Evolutionary conservation across 53 echinoderm and acorn worm species (phyloP), one percentile per base, ranked within the genome.

Genomic region (Paelopatides confundens): DNA sequence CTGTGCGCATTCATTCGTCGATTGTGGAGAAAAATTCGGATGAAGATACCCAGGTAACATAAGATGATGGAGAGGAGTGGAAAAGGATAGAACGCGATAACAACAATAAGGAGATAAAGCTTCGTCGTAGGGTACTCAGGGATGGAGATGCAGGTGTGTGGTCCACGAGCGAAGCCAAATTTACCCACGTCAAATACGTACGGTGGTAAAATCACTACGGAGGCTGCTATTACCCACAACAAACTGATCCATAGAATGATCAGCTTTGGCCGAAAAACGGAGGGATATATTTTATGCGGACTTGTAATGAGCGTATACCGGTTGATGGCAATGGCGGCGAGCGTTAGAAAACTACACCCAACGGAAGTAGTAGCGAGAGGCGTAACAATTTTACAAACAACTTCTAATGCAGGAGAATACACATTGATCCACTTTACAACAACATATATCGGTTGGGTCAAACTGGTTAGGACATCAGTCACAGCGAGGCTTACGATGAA

Each of bases 381-480:
- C 54, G 87, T 87, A 26, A 87, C 86, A 2, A 76, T 37, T 10
- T 53, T 84, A 54, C 93, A 93, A 32, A 90, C 27, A 82, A 76
- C 68, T n/a, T 87, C 90, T 32, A 66, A 54, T 29, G 87, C 46
- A 0, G 90, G 87, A 48, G 82, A 69, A 17, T 86, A 89, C 13
- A 82, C 82, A 29, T 2, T 85, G n/a, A 76, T 74, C 54, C 87
- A 65, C 23, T 90, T 36, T 21, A 90, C 93, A 6, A 87, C 85
- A 18, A 90, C 63, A 27, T 87, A 71, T 71, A 69, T 53, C 21
- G 87, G 66, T 12, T 90, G 68, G 33, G 65, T 78, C 28, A 90
- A 26, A 31, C 82, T 74, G 1, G 93, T 93, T 34, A 93, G 14
- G 2, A 93, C 39, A 71, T 93, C 93, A 38, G 90, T 87, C n/a